Evolutionary conservation across 2,888 invertebrate genomes (phyloP), one percentile per base, ranked within the genome.

Genomic region (Synergus japonicus): DNA sequence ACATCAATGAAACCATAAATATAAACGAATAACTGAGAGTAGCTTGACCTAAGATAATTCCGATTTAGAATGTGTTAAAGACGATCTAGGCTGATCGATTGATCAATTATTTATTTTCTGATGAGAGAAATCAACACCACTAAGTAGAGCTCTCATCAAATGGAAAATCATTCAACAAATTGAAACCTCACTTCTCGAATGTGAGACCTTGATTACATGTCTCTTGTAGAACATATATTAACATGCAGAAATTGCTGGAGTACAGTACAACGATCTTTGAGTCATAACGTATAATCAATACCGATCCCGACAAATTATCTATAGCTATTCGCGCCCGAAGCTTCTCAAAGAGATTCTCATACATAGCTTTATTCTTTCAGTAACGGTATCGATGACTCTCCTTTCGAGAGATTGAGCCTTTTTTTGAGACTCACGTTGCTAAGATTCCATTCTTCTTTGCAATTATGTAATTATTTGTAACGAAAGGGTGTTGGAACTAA

Each of bases 301-400:
- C 49, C 69, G 69, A 73, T 73, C 69, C 69, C 49, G 54, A 73
- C 37, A 73, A 73, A 73, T 73, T 73, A 73, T 73, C 37, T 49
- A 73, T 8, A 73, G 69, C 29, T 73, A 49, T 73, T 73, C 69
- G 9, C 29, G 69, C 69, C 69, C 29, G 29, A 13, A 73, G 69
- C 69, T 46, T 73, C 54, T 73, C 49, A 15, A 73, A 54, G 29
- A 49, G 69, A 49, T 73, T 73, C 69, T 73, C 69, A 73, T 73
- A 54, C 69, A 29, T 37, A 12, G 69, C 29, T 37, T 67, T 54
- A 73, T 73, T 54, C 37, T 49, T 73, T 54, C 37, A 29, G 69
- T 46, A 73, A 54, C 46, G 69, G 49, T 37, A 29, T 29, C 54
- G 15, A 49, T 29, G 49, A n/a, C 69, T 73, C 9, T 49, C 22